phyloP scores from a whole-genome alignment of 2,888 invertebrate species.

The Ditula angustiorana region DNA sequence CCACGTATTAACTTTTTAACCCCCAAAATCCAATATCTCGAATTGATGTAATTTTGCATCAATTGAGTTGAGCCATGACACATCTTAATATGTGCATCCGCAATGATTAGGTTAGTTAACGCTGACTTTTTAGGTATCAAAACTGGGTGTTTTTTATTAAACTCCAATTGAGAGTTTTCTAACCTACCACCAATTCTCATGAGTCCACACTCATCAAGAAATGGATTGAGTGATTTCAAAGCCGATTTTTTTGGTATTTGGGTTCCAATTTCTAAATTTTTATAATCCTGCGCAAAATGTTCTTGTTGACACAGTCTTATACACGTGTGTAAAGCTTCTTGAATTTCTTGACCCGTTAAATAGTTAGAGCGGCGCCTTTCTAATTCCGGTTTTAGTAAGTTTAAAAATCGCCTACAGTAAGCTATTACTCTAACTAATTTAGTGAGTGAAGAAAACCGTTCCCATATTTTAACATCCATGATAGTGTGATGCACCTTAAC shows the following conservation, averaged over 20 bases:
- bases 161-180: background rate
- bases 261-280: background rate
- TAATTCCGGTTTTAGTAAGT: background rate
- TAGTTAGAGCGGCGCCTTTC: background rate
- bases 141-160: background rate
- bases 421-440: slow-evolving; percentile 8
- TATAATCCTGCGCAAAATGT: background rate
- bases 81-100: background rate
- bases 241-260: background rate
- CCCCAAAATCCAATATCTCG: slow-evolving; percentile 25
- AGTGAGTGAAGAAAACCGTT: background rate
- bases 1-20: slow-evolving; percentile 1
- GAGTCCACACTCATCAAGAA: background rate
- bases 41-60: slow-evolving; percentile 12
- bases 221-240: background rate
- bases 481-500: background rate
- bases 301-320: background rate
- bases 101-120: background rate
- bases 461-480: background rate
- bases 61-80: slow-evolving; percentile 4
- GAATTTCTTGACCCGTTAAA: background rate
- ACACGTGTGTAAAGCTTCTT: background rate
- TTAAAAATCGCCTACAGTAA: slow-evolving; percentile 5
- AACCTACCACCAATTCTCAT: background rate
- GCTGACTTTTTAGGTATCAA: background rate